These are phyloP conservation scores for Thymallus thymallus DNA, from an alignment of 2,113 vertebrate genomes.

Conservation along the genomic window DNA sequence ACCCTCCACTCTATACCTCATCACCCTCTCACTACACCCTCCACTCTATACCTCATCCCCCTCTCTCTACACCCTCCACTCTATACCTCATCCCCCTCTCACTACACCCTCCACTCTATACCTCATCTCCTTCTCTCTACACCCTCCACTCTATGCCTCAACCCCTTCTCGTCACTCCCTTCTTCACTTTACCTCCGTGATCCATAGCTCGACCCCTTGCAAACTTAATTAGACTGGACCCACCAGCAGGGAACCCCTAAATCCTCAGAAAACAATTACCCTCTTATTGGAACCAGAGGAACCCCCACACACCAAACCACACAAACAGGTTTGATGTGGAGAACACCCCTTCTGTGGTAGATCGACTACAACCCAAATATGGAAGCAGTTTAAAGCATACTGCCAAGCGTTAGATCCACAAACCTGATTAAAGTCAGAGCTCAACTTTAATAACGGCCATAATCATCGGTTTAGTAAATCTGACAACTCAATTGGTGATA, in stretches of 20 bases:
- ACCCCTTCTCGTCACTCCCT: background rate
- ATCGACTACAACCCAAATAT: background rate
- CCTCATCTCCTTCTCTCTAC: no score
- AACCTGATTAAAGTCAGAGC: background rate
- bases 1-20: no score
- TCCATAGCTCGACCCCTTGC: conserved; percentile 1
- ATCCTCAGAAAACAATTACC: conserved; percentile 22
- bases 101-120: no score
- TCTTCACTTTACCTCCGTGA: background rate
- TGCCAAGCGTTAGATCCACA: background rate
- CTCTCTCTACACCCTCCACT: no score
- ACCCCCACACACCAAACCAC: background rate
- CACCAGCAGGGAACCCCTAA: conserved; percentile 15
- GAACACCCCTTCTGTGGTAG: background rate
- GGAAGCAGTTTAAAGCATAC: background rate
- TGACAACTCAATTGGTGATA: background rate
- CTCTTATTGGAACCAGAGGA: conserved; percentile 30
- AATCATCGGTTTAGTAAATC: no score
- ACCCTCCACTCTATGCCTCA: background rate
- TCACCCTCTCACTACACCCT: no score
- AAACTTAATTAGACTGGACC: conserved; percentile 23
- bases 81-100: no score
- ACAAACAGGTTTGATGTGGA: conserved; percentile 2
- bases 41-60: no score
- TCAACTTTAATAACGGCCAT: background rate